Conservation (phyloP, 2,113 vertebrate species). For the Thamnaconus septentrionalis region DNA sequence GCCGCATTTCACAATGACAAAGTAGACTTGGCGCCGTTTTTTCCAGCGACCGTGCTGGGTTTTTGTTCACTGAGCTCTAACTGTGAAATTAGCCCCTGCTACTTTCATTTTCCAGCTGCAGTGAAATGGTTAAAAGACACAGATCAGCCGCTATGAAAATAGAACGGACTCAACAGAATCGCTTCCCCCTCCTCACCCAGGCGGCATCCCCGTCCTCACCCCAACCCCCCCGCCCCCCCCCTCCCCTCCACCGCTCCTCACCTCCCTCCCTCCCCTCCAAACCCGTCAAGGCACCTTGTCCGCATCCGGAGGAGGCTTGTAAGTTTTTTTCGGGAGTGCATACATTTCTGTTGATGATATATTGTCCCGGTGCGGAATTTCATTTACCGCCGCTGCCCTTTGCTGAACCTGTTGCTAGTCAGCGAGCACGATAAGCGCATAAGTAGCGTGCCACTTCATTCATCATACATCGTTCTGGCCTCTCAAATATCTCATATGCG, state of each 20-base stretch:
- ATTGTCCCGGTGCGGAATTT: conserved; percentile 99
- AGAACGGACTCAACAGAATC: conserved; percentile 85
- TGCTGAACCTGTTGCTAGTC: conserved; percentile 99
- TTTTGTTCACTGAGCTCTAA: conserved; percentile 69
- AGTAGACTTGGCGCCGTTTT: conserved; percentile 66
- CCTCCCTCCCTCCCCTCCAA: conserved; percentile 66
- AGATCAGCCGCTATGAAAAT: conserved; percentile 83
- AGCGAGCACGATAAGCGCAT: conserved; percentile 98
- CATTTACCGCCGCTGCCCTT: conserved; percentile 98
- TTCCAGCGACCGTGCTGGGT: conserved; percentile 52
- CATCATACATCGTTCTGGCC: conserved; percentile 97
- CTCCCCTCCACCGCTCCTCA: conserved; percentile 56
- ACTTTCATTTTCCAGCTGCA: conserved; percentile 68
- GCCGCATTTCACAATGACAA: conserved; percentile 65
- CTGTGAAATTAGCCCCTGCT: conserved; percentile 72
- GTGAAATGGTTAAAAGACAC: conserved; percentile 78
- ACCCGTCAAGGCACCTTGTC: conserved; percentile 91
- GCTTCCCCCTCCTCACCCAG: conserved; percentile 51
- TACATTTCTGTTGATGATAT: conserved; percentile 98
- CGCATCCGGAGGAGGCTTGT: conserved; percentile 87
- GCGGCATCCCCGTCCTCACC: conserved; percentile 73
- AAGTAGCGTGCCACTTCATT: conserved; percentile 98
- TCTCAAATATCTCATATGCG: conserved; percentile 94
- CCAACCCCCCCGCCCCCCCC: background rate
- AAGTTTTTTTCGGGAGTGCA: conserved; percentile 82